phyloP scores from a whole-genome alignment of 2,888 invertebrate genomes.

The Quadriops clusia region DNA sequence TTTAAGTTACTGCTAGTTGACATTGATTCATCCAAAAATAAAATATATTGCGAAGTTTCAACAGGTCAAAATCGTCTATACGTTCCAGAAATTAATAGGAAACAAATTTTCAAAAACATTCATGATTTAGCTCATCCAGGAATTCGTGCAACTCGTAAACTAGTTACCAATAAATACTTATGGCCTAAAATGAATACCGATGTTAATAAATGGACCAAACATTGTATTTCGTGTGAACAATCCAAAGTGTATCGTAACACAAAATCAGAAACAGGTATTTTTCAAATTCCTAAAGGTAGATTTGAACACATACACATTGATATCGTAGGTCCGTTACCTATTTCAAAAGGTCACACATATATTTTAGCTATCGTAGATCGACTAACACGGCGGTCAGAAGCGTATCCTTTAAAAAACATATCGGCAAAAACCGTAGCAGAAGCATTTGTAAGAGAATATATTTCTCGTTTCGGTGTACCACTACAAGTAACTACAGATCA shows the following conservation, averaged over 20 bases:
- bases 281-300: constrained; percentile 18
- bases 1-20: constrained; percentile 1
- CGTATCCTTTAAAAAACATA: constrained; percentile 24
- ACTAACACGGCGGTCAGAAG: constrained; percentile 25
- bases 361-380: constrained; percentile 26
- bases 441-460: constrained; percentile 21
- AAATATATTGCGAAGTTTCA: constrained; percentile 7
- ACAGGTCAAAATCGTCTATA: constrained; percentile 4
- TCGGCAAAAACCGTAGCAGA: constrained; percentile 22
- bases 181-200: constrained; percentile 11
- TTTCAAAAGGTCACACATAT: constrained; percentile 22
- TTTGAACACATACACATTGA: constrained; percentile 35
- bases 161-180: constrained; percentile 7
- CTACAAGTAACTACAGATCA: constrained; percentile 25
- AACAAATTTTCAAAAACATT: constrained; percentile 3
- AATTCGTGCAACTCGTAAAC: constrained; percentile 5
- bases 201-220: constrained; percentile 5
- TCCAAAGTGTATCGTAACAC: constrained; percentile 25
- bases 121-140: constrained; percentile 7
- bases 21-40: neutral
- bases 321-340: constrained; percentile 33
- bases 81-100: constrained; percentile 1
- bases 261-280: constrained; percentile 12
- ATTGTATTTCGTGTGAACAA: constrained; percentile 22
- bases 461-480: constrained; percentile 25